These are phyloP conservation scores for Trichacis sp. DNA, from an alignment of 2,888 invertebrate genomes.

Conservation along the genomic window DNA sequence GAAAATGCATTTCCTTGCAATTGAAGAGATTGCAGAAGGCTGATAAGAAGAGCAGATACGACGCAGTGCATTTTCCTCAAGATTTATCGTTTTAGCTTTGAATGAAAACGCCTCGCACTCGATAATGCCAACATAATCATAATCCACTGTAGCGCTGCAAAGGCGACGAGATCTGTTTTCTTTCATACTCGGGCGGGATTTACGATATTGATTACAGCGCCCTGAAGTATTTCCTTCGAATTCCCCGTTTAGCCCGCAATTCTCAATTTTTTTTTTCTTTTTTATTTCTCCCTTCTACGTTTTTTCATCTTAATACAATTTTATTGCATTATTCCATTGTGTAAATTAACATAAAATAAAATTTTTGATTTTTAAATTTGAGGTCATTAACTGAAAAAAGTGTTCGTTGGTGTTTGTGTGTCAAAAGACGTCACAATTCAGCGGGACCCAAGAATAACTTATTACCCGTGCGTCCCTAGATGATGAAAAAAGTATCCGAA, in stretches of 20 bases:
- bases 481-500: too few relatives aligned
- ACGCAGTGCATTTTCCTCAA: constrained; percentile 28
- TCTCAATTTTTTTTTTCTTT: constrained; percentile 39
- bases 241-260: too few relatives aligned
- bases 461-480: too few relatives aligned
- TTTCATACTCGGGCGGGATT: constrained; percentile 60
- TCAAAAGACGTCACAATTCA: too few relatives aligned
- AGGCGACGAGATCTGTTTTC: constrained; percentile 48
- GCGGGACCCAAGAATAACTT: too few relatives aligned
- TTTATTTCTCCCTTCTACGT: constrained; percentile 28
- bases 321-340: too few relatives aligned
- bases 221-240: constrained; percentile 36
- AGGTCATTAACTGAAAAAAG: too few relatives aligned
- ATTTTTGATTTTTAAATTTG: too few relatives aligned
- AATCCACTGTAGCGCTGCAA: constrained; percentile 56
- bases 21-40: constrained; percentile 21
- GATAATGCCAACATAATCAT: constrained; percentile 44
- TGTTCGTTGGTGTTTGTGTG: too few relatives aligned
- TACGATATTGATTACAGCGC: constrained; percentile 61
- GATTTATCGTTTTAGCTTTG: constrained; percentile 33
- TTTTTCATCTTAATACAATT: too few relatives aligned
- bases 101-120: constrained; percentile 35
- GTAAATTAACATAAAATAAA: too few relatives aligned
- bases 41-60: constrained; percentile 32
- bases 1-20: constrained; percentile 12